Evolutionary conservation across 2,888 invertebrate genomes (phyloP), one percentile per base, ranked within the genome.

Genomic region (Liopterus haemorrhoidalis): DNA sequence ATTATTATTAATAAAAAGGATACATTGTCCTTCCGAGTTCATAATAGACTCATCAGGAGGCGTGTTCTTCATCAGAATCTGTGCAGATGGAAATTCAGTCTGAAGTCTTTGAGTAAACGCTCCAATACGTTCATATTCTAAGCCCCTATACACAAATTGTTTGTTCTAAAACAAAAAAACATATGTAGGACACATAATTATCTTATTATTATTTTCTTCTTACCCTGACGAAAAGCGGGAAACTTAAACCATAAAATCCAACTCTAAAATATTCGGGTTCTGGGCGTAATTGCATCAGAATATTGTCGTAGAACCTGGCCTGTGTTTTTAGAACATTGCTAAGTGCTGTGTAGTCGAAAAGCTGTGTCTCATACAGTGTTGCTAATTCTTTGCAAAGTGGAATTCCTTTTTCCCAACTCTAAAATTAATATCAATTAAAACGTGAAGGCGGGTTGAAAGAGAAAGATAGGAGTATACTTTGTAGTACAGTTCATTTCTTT

Each of bases 331-430:
- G 70, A 48, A 89, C 85, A 52, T 85, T 81, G 55, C 91, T 87
- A 11, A 95, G 72, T 48, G 91, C 88, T 37, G 82, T 82, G 65
- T 93, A 95, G 69, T 93, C 89, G 61, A 87, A 92, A 12, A 90
- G 70, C 50, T 82, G 81, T 8, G 79, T 82, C 67, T 95, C 94
- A 66, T 95, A 94, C 1, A 93, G 71, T 8, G 79, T 76, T 0
- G 89, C 90, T 50, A 96, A 67, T 63, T 94, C 93, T 60, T 94
- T 92, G 54, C 92, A 84, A 25, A 96, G 65, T 0, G 93, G 92
- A 24, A 95, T 82, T 1, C 93, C 94, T 69, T 93, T 91, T 63
- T 96, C 96, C 95, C 95, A 96, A 57, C 92, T 89, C 81, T 85
- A 36, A 22, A 11, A 14, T 2, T 20, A 14, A 15, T 32, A 5